Base-by-base conservation (phyloP, 2,888 invertebrate genomes). In the Mimumesa dahlbomi region DNA sequence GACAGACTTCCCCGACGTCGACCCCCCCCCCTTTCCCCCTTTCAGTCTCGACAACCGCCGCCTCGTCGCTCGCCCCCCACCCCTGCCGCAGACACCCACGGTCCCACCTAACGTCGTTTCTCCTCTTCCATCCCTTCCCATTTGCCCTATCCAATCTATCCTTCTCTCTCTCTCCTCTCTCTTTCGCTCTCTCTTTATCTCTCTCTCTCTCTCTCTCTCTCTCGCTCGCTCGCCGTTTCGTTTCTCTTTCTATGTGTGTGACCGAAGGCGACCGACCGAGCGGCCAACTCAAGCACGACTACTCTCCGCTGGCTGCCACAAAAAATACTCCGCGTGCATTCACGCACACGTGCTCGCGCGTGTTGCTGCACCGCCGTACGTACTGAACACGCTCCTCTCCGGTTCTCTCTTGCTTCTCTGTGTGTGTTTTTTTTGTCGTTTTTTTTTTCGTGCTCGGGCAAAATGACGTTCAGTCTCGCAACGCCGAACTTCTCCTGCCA, bases 261-360 rank as follows among this genome's bases (percentile, higher is more conserved):
- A 83, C 77, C 81, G 78, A 77, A 75, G 75, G 71, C 81, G 77
- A 82, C 77, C 77, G 80, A 80, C 73, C 75, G 73, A 78, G 74
- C 73, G 73, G 52, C 59, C 64, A 56, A 64, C 14, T 16, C 25
- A 77, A 74, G 75, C 84, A 84, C 84, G 81, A 83, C 81, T 78
- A 62, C 62, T 62, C 58, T 71, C 73, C 68, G 73, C 61, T 49
- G 52, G 21, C 58, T 59, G 71, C 64, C 50, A 68, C 67, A 77
- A 82, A 83, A 83, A 81, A 82, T 75, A 79, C 77, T 73, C 81
- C 73, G 73, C 77, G 73, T 82, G 82, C 82, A 82, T 81, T 82
- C 78, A 79, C 84, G 82, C 82, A 82, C 81, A 79, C 73, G 79
- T 79, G 77, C 75, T 66, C 61, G 62, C 71, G 38, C 58, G 58